A percentile compares a stretch with the other conserved stretches of the same genome.
Evolutionary conservation across 2,888 invertebrate genomes (phyloP).

Genomic region (Timandra comae): DNA sequence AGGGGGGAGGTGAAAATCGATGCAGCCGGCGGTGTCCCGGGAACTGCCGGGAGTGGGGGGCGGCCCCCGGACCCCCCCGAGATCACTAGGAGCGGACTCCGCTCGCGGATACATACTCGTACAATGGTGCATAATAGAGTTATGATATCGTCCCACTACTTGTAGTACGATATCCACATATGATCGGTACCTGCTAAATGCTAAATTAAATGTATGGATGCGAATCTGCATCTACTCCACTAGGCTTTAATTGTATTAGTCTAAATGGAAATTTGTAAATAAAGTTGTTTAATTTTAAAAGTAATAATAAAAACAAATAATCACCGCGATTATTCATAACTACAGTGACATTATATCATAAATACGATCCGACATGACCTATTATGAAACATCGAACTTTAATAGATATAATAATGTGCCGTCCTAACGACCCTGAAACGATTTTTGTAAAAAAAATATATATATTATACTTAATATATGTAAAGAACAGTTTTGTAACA

Average conservation of each 20-base stretch:
- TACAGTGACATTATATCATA: slow-evolving; percentile 34
- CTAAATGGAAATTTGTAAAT: slow-evolving; percentile 74
- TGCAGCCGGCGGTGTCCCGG: slow-evolving; percentile 39
- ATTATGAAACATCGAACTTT: slow-evolving; percentile 71
- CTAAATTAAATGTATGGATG: slow-evolving; percentile 75
- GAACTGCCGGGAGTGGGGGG: slow-evolving; percentile 21
- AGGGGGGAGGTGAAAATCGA: slow-evolving; percentile 51
- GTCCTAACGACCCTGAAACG: slow-evolving; percentile 74
- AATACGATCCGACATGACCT: slow-evolving; percentile 58
- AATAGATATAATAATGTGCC: slow-evolving; percentile 75
- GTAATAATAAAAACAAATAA: slow-evolving; percentile 28
- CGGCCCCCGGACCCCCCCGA: slow-evolving; percentile 21
- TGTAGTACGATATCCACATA: slow-evolving; percentile 49
- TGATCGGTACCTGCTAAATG: slow-evolving; percentile 68
- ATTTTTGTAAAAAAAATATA: slow-evolving; percentile 75
- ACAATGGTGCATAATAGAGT: slow-evolving; percentile 73
- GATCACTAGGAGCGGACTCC: slow-evolving; percentile 23
- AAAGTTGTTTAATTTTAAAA: slow-evolving; percentile 54
- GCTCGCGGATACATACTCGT: slow-evolving; percentile 49
- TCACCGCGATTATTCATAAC: slow-evolving; percentile 50
- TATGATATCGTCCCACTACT: no score
- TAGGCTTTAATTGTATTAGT: slow-evolving; percentile 76
- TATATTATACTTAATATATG: slow-evolving; percentile 53
- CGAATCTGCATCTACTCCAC: slow-evolving; percentile 74
- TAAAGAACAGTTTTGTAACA: slow-evolving; percentile 72